A percentile compares a stretch with the other conserved stretches of the same genome.
Evolutionary conservation across 2,113 vertebrate species (phyloP).

Genomic region (Raphicerus campestris): DNA sequence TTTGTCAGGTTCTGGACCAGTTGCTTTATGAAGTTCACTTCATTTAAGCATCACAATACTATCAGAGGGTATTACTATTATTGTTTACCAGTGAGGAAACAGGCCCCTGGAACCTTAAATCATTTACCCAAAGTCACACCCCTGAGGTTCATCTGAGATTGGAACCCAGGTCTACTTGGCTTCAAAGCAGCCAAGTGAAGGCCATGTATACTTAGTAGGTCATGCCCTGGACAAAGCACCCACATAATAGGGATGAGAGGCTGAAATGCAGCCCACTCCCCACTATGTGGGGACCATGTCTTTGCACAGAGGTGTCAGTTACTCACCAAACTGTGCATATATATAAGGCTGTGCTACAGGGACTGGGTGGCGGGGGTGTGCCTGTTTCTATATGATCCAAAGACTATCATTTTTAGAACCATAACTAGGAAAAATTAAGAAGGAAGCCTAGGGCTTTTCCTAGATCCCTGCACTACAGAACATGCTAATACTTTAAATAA

Average conservation of each 20-base stretch:
- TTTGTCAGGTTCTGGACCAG: background rate
- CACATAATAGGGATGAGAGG: background rate
- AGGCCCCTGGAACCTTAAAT: background rate
- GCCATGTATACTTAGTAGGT: background rate
- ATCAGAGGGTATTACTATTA: background rate
- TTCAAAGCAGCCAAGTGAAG: background rate
- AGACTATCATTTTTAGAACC: background rate
- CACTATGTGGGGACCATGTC: background rate
- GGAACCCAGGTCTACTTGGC: background rate
- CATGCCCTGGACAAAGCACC: background rate
- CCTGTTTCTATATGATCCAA: background rate
- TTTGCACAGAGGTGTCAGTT: background rate
- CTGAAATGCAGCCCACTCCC: background rate
- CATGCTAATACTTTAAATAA: background rate
- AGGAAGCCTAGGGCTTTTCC: background rate
- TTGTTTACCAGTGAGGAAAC: background rate
- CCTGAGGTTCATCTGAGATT: background rate
- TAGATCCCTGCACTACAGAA: background rate
- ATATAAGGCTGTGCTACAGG: background rate
- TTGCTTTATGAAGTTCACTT: background rate
- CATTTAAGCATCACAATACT: background rate
- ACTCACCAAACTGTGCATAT: background rate
- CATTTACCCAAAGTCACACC: background rate
- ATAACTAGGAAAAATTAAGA: background rate
- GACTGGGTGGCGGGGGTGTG: accelerated